Evolutionary conservation across 2,113 vertebrate genomes (phyloP), one percentile per base, ranked within the genome.

Genomic region (Thamnophis sirtalis): DNA sequence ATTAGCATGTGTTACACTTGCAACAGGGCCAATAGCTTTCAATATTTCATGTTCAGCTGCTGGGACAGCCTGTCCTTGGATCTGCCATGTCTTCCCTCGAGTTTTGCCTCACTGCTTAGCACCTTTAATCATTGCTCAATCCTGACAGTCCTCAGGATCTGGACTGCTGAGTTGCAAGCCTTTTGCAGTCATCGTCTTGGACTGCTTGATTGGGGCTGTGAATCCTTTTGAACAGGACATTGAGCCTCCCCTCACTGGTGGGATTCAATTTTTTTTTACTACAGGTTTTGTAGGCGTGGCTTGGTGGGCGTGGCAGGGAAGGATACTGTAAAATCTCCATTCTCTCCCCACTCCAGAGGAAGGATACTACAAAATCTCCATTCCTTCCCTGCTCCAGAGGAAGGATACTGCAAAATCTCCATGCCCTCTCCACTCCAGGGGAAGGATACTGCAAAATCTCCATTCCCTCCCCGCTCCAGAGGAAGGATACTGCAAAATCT

Each of bases 201-300:
- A 43, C 17, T 21, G 73, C 68, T 21, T 43, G 73, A 80, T 4
- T 43, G 33, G 7, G 7, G 6, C 43, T 19, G 3, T 43, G 7
- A 80, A 17, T 1, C 33, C 73, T 43, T 80, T 3, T 3, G 17
- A 8, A 1, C 33, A 21, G 33, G 73, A 9, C 73, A 21, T 21
- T 38, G 33, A 5, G 54, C 21, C 98, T 96, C 95, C 99, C 99
- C 98, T 96, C 43, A 43, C 43, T 43, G 43, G 43, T 43, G 43
- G 43, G 3, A 43, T 43, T 43, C 43, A 43, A n/a, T 43, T 43
- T 43, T 43, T 43, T 43, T 43, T 43, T 43, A 43, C 43, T 43
- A 43, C 43, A 43, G 43, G 43, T 43, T 43, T 43, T 43, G 43
- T 43, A 43, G 43, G 43, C 43, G 3, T 43, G 43, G 43, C 43